phyloP scores from a whole-genome alignment of 2,113 vertebrate genomes.

The Eublepharis macularius region DNA sequence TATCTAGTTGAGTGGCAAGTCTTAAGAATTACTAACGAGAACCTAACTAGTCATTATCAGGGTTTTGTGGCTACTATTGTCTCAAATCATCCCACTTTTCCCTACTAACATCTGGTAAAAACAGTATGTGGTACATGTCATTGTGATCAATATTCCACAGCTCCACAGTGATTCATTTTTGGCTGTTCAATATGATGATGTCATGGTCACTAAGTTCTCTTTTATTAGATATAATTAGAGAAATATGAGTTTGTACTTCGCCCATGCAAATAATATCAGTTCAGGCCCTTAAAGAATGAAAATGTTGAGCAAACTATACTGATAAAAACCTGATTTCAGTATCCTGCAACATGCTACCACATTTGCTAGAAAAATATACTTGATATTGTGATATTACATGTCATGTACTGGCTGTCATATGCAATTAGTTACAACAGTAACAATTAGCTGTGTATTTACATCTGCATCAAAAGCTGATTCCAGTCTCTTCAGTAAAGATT shows the following conservation, averaged over 20 bases:
- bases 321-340: neutral
- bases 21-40: neutral
- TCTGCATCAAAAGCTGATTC: neutral
- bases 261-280: neutral
- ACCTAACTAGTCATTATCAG: neutral
- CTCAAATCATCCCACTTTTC: neutral
- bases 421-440: too few relatives aligned
- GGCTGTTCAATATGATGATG: too few relatives aligned
- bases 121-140: neutral
- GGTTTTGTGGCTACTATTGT: neutral
- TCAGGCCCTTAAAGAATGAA: neutral
- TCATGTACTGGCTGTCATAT: too few relatives aligned
- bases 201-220: too few relatives aligned
- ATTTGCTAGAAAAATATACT: neutral
- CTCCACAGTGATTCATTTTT: too few relatives aligned
- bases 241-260: too few relatives aligned
- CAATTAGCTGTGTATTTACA: neutral
- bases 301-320: neutral
- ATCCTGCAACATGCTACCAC: neutral
- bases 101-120: neutral
- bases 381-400: too few relatives aligned
- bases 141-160: neutral
- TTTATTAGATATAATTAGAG: too few relatives aligned
- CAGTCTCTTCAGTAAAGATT: neutral
- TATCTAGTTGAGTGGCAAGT: neutral